Base-by-base conservation (phyloP, 2,797 vertebrate genomes). In the Karalla daura region DNA sequence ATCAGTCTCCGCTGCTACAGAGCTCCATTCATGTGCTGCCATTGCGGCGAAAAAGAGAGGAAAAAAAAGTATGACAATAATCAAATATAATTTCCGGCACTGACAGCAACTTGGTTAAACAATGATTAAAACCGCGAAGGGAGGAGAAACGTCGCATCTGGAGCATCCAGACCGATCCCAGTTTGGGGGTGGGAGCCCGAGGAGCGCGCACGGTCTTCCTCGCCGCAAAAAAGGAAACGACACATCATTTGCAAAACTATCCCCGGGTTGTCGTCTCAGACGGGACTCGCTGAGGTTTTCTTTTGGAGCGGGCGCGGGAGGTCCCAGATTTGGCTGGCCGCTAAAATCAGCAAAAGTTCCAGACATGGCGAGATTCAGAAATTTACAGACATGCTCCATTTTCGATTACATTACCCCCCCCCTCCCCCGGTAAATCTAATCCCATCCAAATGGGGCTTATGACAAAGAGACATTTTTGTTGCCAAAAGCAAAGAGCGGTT, bases 241-340 rank as follows among this genome's bases (percentile, higher is more conserved):
- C 67, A 74, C 44, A 44, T 76, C 76, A 78, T 85, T 80, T 79
- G 30, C 62, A 74, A n/a, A 83, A 80, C 71, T 59, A 80, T 75
- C 71, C 80, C 47, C 18, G 63, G 35, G 61, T 75, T 77, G 78
- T 80, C 72, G 37, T 37, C 70, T 70, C 9, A 15, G 67, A 70
- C 27, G 36, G 68, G 66, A 40, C 70, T n/a, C n/a, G n/a, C n/a
- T 9, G 7, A 49, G 39, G 60, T 71, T 74, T 76, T 61, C 73
- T 63, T 80, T 74, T 72, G 68, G 58, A 32, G 49, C 11, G 14
- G 53, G 50, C 7, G 15, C 33, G 6, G 45, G 58, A 65, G 74
- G 73, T 71, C 73, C 47, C 15, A 21, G 43, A 78, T 78, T 64
- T 73, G 54, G 25, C 32, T 4, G 7, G n/a, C 33, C 20, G 24